phyloP scores from a whole-genome alignment of 2,113 vertebrate species.

The Aythya baeri region DNA sequence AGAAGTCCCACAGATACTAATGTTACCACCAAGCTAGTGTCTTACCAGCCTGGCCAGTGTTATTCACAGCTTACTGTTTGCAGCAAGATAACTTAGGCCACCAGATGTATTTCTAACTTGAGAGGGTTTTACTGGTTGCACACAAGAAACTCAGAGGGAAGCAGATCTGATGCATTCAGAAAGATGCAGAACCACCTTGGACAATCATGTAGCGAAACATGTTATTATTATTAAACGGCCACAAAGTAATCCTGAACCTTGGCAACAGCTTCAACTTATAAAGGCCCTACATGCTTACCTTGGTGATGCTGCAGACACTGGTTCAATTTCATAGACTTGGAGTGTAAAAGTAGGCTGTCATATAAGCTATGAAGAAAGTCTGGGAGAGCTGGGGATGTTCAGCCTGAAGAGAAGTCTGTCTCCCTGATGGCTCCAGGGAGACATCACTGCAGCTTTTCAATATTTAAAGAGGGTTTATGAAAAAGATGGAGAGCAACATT shows the following conservation, averaged over 20 bases:
- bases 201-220: not conserved
- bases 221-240: not conserved
- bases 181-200: not conserved
- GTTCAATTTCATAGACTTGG: fast-evolving
- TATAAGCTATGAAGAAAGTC: no score
- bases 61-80: not conserved
- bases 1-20: not conserved
- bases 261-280: not conserved
- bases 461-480: no score
- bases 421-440: no score
- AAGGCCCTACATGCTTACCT: not conserved
- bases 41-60: not conserved
- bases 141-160: not conserved
- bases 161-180: not conserved
- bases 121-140: not conserved
- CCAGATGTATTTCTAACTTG: not conserved
- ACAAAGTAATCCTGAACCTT: not conserved
- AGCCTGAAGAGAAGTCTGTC: no score
- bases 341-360: not conserved
- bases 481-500: no score
- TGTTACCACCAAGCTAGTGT: not conserved
- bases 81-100: not conserved
- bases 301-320: not conserved
- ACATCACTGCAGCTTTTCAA: no score
- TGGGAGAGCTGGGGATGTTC: no score